phyloP scores from a whole-genome alignment of 2,797 vertebrate species.

The Iguana delicatissima region DNA sequence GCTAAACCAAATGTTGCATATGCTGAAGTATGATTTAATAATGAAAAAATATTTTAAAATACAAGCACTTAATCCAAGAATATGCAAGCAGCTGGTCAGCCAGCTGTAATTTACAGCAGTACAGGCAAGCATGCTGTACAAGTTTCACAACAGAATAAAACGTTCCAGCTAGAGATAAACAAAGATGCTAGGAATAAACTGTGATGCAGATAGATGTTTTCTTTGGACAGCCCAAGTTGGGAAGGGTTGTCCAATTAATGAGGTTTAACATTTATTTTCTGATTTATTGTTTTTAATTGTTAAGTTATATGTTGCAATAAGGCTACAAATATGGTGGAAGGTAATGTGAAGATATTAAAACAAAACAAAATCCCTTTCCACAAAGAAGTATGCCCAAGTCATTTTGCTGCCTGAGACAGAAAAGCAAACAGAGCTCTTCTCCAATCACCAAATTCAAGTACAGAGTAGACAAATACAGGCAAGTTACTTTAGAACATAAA shows the following conservation, averaged over 20 bases:
- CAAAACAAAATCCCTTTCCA: not conserved
- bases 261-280: not conserved
- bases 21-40: conserved; percentile 55
- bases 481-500: not conserved
- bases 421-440: not conserved
- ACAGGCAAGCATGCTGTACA: conserved; percentile 60
- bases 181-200: conserved; percentile 46
- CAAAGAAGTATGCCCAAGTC: not conserved
- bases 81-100: conserved; percentile 61
- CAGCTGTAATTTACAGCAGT: conserved; percentile 62
- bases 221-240: conserved; percentile 9
- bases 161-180: conserved; percentile 57
- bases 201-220: conserved; percentile 35
- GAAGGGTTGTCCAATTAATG: conserved; percentile 12
- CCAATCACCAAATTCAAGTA: not conserved
- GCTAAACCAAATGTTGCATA: conserved; percentile 65
- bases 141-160: conserved; percentile 42
- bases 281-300: not conserved
- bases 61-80: conserved; percentile 58
- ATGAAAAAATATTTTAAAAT: conserved; percentile 68
- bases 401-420: not conserved
- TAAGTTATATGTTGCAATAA: not conserved
- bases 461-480: not conserved
- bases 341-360: not conserved
- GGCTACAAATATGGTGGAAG: not conserved